A percentile compares a stretch with the other conserved stretches of the same genome.
phyloP scores from a whole-genome alignment of 1,140 invertebrate genomes.

The Tenebrio molitor region DNA sequence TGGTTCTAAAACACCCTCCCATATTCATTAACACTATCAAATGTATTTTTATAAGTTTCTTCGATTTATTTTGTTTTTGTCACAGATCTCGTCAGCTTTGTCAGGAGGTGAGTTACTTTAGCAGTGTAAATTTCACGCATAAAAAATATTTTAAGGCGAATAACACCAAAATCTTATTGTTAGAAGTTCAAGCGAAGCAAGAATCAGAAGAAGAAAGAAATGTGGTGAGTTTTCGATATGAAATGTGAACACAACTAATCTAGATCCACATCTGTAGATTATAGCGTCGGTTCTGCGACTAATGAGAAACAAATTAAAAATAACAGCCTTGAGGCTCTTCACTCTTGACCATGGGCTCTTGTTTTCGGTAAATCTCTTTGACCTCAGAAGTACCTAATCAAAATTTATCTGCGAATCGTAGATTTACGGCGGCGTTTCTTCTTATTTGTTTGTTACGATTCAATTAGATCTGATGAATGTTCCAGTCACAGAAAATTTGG shows the following conservation, averaged over 20 bases:
- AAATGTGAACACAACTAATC: no score
- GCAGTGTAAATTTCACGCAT: no score
- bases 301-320: constrained; percentile 29
- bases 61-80: background rate
- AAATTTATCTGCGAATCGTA: background rate
- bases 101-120: background rate
- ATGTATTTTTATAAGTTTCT: background rate
- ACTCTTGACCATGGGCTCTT: background rate
- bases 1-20: constrained; percentile 3
- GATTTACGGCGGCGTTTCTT: background rate
- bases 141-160: constrained; percentile 35
- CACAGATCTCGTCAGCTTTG: background rate
- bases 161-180: constrained; percentile 20
- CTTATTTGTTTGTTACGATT: constrained; percentile 1
- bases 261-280: constrained; percentile 12
- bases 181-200: constrained; percentile 17
- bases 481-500: background rate
- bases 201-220: constrained; percentile 40
- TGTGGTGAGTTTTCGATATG: no score
- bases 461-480: background rate
- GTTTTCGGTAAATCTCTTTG: constrained; percentile 1
- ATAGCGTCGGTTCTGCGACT: constrained; percentile 28
- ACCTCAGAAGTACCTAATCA: background rate
- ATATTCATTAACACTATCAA: background rate
- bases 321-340: constrained; percentile 31